Percentiles rank a stretch among this genome's conserved stretches.
Conservation (phyloP, 2,113 vertebrate genomes). For the Piprites chloris region DNA sequence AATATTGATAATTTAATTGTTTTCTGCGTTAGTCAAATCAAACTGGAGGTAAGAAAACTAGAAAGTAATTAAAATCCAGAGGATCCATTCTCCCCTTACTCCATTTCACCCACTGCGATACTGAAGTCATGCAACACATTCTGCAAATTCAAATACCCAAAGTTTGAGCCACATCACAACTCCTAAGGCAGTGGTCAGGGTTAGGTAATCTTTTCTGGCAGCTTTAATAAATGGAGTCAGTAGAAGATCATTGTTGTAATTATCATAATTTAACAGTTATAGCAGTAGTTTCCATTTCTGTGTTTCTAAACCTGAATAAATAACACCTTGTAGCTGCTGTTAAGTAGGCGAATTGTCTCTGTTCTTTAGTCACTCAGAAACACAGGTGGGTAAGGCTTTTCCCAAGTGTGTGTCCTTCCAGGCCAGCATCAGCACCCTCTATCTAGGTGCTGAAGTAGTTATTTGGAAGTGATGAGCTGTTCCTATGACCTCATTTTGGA, state of each 20-base stretch:
- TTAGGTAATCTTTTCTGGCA: not conserved
- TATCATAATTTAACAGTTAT: not conserved
- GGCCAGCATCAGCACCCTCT: not conserved
- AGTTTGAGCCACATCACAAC: not conserved
- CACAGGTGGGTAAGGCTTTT: not conserved
- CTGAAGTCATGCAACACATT: not conserved
- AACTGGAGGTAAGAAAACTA: not conserved
- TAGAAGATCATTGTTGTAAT: not conserved
- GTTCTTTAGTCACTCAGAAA: not conserved
- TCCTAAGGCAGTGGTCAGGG: not conserved
- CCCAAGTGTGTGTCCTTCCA: not conserved
- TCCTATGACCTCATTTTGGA: not conserved
- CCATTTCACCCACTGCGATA: not conserved
- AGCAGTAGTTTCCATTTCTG: not conserved
- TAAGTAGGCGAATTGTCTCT: not conserved
- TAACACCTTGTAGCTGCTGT: not conserved
- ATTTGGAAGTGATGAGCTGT: not conserved
- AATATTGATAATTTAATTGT: not conserved
- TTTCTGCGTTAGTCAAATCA: not conserved
- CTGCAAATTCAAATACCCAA: not conserved
- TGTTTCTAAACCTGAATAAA: not conserved
- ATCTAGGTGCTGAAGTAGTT: not conserved
- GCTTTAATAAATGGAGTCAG: not conserved
- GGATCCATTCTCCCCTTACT: not conserved
- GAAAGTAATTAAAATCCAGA: not conserved